Base-by-base conservation (phyloP, 1,140 invertebrate genomes). In the Pemphigus obesinymphae region DNA sequence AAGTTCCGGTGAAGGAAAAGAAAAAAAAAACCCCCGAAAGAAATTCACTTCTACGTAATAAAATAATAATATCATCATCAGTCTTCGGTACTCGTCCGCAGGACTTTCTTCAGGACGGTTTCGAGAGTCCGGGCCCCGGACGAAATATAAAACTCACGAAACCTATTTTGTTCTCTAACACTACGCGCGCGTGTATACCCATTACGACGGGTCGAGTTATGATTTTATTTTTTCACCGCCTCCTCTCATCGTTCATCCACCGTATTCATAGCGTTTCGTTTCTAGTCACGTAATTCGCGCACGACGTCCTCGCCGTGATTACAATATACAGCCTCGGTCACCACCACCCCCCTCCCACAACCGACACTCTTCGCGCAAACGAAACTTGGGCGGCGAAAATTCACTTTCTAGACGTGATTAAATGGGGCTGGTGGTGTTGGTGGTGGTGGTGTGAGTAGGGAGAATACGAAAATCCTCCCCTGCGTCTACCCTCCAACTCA, bases 201-300 rank as follows among this genome's bases (percentile, higher is more conserved):
- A 70, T n/a, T 61, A 43, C 45, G 8, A 15, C 37, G n/a, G 37
- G 63, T 66, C 63, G 13, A 70, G 68, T 70, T 70, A 70, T 70
- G 68, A 70, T 70, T 70, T 70, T 43, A 7, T 13, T 37, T 70
- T 4, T 26, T 20, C 34, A 29, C 4, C 34, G 10, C 11, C 17
- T n/a, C n/a, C n/a, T n/a, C n/a, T n/a, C n/a, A n/a, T n/a, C n/a
- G n/a, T n/a, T n/a, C n/a, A n/a, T n/a, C n/a, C n/a, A n/a, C n/a
- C 6, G n/a, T 70, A 70, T 70, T 70, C 43, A 70, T 70, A n/a
- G 37, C 66, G 66, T 70, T 43, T 43, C 23, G n/a, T 70, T 70
- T 70, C 66, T 43, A 70, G 66, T 70, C 66, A 70, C 66, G 66
- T 70, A 70, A 70, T 43, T 5, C n/a, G 13, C 66, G 17, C n/a